Base-by-base conservation (phyloP, 2,888 invertebrate species). In the Coecobrya sp. region DNA sequence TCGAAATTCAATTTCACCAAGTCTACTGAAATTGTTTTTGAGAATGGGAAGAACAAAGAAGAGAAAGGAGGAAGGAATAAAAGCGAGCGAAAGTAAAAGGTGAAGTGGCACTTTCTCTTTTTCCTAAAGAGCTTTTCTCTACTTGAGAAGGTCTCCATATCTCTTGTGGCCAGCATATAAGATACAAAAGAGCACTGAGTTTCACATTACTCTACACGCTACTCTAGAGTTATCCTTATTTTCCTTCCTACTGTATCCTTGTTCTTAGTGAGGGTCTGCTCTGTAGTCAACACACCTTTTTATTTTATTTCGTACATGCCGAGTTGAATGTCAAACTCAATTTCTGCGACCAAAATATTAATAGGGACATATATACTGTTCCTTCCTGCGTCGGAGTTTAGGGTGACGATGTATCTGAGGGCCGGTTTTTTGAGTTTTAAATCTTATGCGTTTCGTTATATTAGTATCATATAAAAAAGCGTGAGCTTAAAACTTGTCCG, bases 71-170 rank as follows among this genome's bases (percentile, higher is more conserved):
- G 22, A 11, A 36, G 22, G 36, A 42, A 52, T 8, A 49, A 70
- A 87, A 27, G 22, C 5, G 27, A 30, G 49, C 8, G 27, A 68
- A 86, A 42, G 86, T 82, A 70, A 70, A 89, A 82, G 82, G 81
- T 89, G 89, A 89, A 89, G 89, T 82, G 88, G 81, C 68, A 82
- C 89, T 89, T 86, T 65, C 65, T 68, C 49, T 86, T 86, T 86
- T 30, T 52, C 5, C 25, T 81, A 3, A 88, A 88, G 88, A 81
- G 88, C 49, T 81, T 79, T 88, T 45, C 65, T 36, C 59, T 30
- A 59, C 59, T 82, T 59, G 55, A 82, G 59, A 59, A 59, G 59
- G 81, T 82, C 59, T 59, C 59, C 49, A 79, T 1, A 4, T 30
- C 81, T 82, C 81, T 55, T 59, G 81, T 59, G 81, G 36, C 81